Percentiles rank a stretch among this genome's conserved stretches.
These are phyloP conservation scores for Daubentonia madagascariensis DNA, from an alignment of 2,113 vertebrate species.

Conservation along the genomic window DNA sequence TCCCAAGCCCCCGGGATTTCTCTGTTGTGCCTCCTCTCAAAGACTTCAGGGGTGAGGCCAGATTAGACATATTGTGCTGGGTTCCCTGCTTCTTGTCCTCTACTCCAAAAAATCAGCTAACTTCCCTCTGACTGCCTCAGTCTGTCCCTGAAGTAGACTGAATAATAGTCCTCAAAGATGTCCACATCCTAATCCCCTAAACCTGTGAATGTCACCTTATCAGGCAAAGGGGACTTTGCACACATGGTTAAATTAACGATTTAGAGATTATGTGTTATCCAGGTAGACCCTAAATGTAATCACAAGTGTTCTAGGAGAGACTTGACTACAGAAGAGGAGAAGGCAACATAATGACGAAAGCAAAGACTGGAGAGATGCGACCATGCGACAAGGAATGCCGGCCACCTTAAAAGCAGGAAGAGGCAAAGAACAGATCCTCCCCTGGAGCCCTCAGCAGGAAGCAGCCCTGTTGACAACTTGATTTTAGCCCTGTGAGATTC, in stretches of 20 bases:
- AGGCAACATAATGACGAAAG: neutral
- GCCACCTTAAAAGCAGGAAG: too few relatives aligned
- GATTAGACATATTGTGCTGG: neutral
- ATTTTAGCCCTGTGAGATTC: neutral
- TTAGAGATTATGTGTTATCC: neutral
- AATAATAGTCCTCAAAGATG: neutral
- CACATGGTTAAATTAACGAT: neutral
- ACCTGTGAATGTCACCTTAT: neutral
- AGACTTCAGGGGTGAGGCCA: neutral
- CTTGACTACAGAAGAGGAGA: neutral
- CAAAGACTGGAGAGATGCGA: accelerated
- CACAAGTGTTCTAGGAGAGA: neutral
- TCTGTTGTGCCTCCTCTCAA: neutral
- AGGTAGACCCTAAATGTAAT: neutral
- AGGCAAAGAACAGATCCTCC: too few relatives aligned
- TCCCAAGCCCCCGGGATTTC: neutral
- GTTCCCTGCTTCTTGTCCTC: neutral
- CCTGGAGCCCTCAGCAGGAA: neutral
- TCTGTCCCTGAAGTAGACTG: neutral
- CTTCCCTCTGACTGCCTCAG: neutral
- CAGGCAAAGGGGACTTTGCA: neutral
- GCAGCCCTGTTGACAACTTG: neutral
- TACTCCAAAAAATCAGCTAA: neutral
- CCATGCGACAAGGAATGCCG: neutral
- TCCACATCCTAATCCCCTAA: neutral